phyloP scores from a whole-genome alignment of 2,888 invertebrate species.

The Neelides folsomi region DNA sequence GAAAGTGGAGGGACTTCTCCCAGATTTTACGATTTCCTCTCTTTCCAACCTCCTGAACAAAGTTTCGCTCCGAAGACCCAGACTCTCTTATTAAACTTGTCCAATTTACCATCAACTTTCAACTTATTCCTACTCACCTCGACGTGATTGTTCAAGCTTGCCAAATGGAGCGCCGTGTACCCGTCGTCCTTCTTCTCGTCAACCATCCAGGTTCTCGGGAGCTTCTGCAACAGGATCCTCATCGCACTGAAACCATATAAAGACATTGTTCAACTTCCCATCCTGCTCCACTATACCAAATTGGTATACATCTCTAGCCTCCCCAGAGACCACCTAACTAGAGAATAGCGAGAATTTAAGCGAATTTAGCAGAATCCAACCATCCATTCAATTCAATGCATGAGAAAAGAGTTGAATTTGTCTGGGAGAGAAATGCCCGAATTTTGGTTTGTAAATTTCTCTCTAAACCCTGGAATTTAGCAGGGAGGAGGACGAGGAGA shows the following conservation, averaged over 20 bases:
- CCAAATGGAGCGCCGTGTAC: conserved; percentile 58
- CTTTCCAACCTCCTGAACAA: background rate
- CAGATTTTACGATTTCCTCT: conserved; percentile 12
- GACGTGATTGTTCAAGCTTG: conserved; percentile 31
- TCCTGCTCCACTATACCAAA: no score
- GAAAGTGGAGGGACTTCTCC: conserved; percentile 7
- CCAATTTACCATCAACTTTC: no score
- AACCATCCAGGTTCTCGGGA: conserved; percentile 91
- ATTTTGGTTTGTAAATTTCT: no score
- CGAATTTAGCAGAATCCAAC: no score
- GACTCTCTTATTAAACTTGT: background rate
- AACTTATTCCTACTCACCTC: conserved; percentile 21
- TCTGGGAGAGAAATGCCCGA: no score
- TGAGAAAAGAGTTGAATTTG: no score
- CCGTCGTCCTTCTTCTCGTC: conserved; percentile 98
- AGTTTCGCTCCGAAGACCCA: background rate
- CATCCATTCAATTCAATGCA: no score
- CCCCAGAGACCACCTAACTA: no score
- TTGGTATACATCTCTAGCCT: no score
- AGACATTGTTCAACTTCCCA: background rate
- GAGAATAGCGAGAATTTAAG: no score
- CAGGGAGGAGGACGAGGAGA: no score
- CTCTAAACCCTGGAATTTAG: no score
- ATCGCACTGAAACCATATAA: conserved; percentile 62
- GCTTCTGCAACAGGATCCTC: conserved; percentile 82